phyloP scores from a whole-genome alignment of 2,888 invertebrate genomes.

The Drosophila ezoana region DNA sequence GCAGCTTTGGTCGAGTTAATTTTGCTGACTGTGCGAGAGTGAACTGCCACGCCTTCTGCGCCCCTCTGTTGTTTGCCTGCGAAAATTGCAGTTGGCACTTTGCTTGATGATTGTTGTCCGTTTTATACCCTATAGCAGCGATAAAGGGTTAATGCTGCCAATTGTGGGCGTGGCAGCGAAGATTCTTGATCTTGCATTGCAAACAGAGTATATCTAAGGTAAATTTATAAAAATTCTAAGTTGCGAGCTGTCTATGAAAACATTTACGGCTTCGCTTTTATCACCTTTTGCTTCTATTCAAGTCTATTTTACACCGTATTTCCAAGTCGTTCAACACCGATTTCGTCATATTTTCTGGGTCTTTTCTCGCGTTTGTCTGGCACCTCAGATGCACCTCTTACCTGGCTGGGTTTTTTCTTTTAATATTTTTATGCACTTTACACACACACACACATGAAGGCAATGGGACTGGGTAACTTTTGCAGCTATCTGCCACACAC shows the following conservation, averaged over 20 bases:
- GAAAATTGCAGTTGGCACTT: constrained; percentile 52
- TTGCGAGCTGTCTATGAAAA: no score
- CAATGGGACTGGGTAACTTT: constrained; percentile 21
- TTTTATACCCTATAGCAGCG: constrained; percentile 27
- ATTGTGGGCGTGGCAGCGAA: background rate
- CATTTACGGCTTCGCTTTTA: no score
- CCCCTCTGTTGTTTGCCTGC: constrained; percentile 20
- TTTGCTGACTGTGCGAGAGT: constrained; percentile 28
- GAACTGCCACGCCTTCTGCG: constrained; percentile 4
- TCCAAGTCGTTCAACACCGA: constrained; percentile 1
- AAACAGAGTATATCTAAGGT: no score
- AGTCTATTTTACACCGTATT: constrained; percentile 3
- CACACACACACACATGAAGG: background rate
- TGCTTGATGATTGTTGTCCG: constrained; percentile 27
- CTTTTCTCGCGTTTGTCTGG: constrained; percentile 1
- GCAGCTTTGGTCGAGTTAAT: constrained; percentile 58
- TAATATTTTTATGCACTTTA: constrained; percentile 53
- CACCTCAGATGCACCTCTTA: constrained; percentile 35
- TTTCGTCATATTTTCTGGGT: background rate
- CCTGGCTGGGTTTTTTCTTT: constrained; percentile 19
- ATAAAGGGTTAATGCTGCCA: no score
- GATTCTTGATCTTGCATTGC: no score
- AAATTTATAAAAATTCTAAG: no score
- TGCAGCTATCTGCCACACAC: constrained; percentile 33
- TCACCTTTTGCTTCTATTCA: background rate